phyloP scores from a whole-genome alignment of 2,797 vertebrate genomes.

The Coreius guichenoti region DNA sequence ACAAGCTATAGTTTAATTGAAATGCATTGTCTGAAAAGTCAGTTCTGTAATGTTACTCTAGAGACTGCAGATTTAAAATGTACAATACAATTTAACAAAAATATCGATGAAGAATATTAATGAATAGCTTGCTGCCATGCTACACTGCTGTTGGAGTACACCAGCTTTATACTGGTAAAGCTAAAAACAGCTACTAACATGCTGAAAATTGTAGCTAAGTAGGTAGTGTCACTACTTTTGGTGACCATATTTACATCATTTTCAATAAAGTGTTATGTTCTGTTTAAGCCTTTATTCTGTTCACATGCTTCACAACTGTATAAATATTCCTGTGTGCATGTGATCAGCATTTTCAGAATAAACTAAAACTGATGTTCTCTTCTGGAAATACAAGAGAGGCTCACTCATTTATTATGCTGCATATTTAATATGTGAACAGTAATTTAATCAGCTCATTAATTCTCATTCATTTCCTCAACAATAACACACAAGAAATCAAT shows the following conservation, averaged over 20 bases:
- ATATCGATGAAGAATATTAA: background rate
- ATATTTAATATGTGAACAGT: background rate
- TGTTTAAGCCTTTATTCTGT: background rate
- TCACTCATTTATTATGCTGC: conserved; percentile 9
- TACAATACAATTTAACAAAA: background rate
- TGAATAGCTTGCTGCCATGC: background rate
- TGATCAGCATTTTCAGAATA: background rate
- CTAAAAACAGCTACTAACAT: background rate
- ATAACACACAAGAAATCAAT: background rate
- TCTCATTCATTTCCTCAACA: conserved; percentile 22
- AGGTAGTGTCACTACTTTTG: background rate
- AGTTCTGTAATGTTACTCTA: background rate
- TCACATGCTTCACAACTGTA: background rate
- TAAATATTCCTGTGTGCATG: background rate
- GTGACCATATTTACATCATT: background rate
- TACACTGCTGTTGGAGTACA: background rate
- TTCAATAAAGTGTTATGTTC: background rate
- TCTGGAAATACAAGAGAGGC: background rate
- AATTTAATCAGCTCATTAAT: conserved; percentile 29
- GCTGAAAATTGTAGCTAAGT: background rate
- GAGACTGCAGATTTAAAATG: background rate
- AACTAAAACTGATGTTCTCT: background rate
- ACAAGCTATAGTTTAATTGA: background rate
- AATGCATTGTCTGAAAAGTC: background rate
- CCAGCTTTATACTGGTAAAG: background rate